A percentile compares a stretch with the other conserved stretches of the same genome.
Evolutionary conservation across 2,888 invertebrate species (phyloP).

Genomic region (Deilephila porcellus): DNA sequence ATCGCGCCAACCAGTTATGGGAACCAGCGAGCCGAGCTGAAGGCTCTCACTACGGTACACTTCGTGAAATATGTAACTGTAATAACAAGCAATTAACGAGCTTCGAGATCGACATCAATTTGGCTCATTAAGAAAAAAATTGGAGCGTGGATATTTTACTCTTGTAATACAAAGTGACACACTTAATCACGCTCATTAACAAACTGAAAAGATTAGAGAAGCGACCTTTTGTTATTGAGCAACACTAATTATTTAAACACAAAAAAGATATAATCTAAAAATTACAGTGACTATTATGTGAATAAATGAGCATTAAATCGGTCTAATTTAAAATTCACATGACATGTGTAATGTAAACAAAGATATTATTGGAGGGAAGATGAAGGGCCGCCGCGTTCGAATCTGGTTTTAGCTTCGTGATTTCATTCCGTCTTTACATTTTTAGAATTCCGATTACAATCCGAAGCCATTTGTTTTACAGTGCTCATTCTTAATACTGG

Average conservation of each 20-base stretch:
- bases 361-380: conserved; percentile 61
- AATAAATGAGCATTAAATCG: conserved; percentile 40
- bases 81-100: conserved; percentile 81
- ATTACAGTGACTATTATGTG: conserved; percentile 1
- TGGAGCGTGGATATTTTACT: conserved; percentile 44
- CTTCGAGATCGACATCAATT: conserved; percentile 71
- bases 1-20: conserved; percentile 38
- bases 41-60: conserved; percentile 57
- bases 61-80: conserved; percentile 78
- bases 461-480: conserved; percentile 41
- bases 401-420: conserved; percentile 59
- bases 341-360: conserved; percentile 65
- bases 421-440: conserved; percentile 65
- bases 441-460: conserved; percentile 56
- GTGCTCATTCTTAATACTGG: conserved; percentile 35
- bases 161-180: conserved; percentile 7
- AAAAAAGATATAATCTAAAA: neutral
- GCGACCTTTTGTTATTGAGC: neutral
- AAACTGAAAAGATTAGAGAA: neutral
- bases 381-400: conserved; percentile 61
- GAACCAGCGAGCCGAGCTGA: conserved; percentile 44
- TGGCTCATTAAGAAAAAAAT: conserved; percentile 61
- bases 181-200: conserved; percentile 21
- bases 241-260: neutral
- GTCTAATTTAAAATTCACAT: conserved; percentile 38